Evolutionary conservation across 1,140 invertebrate genomes (phyloP), one percentile per base, ranked within the genome.

Genomic region (Papilio polytes): DNA sequence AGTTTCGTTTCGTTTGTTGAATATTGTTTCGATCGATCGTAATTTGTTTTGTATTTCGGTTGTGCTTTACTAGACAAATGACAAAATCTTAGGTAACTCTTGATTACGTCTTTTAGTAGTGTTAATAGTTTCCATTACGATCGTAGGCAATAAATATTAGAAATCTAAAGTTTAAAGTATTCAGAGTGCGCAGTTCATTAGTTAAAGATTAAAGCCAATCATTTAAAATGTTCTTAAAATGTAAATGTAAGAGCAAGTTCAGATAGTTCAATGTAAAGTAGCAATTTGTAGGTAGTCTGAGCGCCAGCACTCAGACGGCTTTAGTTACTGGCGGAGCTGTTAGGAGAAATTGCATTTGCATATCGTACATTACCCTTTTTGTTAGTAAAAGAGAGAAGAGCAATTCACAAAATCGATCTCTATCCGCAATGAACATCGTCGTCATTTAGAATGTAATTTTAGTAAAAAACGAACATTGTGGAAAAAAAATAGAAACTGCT

Each of bases 301-400:
- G 51, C 80, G 80, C 82, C 82, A 80, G 83, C 70, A 86, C 84
- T 81, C 77, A 78, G 72, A 82, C 82, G 81, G 84, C 81, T 85
- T 85, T 80, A 86, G 83, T 86, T 88, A 90, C 85, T 84, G 78
- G 81, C 84, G 56, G 78, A 84, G 87, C 83, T 91, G 90, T 93
- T 90, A 89, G 82, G 83, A 84, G 81, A 91, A 93, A 94, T 93
- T 94, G 90, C 92, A 94, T 93, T 94, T 93, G 91, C 93, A 93
- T 92, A 91, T 86, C 85, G 84, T 84, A 84, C 46, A 51, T 76
- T 76, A 22, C 41, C 74, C 74, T 46, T 22, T 76, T 76, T 76
- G 74, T 76, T 13, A n/a, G 20, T 51, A 12, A 12, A 26, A 76
- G 46, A 26, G 74, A 53, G 22, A 76, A 74, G 18, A 22, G 20